Evolutionary conservation across 2,797 vertebrate genomes (phyloP).

Genomic region (Pempheris klunzingeri): DNA sequence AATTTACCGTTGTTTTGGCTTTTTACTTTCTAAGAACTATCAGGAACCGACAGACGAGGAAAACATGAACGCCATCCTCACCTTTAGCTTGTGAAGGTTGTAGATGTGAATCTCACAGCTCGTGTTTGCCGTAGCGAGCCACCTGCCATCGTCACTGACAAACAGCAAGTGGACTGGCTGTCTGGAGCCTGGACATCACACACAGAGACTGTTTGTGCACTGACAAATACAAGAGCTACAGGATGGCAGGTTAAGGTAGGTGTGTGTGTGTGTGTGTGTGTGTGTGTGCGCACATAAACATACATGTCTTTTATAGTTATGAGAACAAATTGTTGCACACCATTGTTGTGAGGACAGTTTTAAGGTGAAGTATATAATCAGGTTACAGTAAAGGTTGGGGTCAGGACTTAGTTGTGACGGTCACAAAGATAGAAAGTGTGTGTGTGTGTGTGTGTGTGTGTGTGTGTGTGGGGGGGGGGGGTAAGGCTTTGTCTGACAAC

Average conservation of each 20-base stretch:
- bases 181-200: constrained; percentile 76
- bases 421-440: too few relatives aligned
- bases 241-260: neutral
- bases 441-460: too few relatives aligned
- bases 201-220: neutral
- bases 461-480: too few relatives aligned
- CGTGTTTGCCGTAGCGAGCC: constrained; percentile 89
- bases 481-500: neutral
- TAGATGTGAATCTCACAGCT: constrained; percentile 89
- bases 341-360: too few relatives aligned
- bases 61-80: constrained; percentile 59
- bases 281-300: too few relatives aligned
- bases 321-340: too few relatives aligned
- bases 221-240: neutral
- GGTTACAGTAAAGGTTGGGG: too few relatives aligned
- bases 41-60: neutral
- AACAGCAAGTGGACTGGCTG: constrained; percentile 89
- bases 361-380: too few relatives aligned
- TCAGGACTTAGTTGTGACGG: too few relatives aligned
- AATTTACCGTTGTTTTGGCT: too few relatives aligned
- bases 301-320: too few relatives aligned
- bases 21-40: accelerated
- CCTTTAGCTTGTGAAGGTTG: constrained; percentile 87
- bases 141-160: constrained; percentile 88
- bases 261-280: too few relatives aligned